Percentiles rank a stretch among this genome's conserved stretches.
Evolutionary conservation across 2,113 vertebrate genomes (phyloP).

Genomic region (Hirundichthys speculiger): DNA sequence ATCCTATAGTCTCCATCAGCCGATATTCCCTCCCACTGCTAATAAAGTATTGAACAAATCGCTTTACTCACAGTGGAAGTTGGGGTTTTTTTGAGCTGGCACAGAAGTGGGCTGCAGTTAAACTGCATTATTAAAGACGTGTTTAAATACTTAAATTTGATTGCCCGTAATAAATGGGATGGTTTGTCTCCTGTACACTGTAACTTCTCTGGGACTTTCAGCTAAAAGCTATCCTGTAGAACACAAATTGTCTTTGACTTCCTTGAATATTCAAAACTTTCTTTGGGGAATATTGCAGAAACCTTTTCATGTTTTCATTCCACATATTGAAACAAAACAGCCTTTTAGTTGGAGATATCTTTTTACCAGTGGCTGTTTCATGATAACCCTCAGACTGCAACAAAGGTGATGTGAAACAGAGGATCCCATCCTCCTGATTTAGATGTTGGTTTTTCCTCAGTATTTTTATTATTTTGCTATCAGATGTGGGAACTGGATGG

Average conservation of each 20-base stretch:
- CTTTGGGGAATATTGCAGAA: neutral
- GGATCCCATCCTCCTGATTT: conserved; percentile 26
- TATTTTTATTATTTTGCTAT: conserved; percentile 31
- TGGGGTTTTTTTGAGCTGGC: conserved; percentile 28
- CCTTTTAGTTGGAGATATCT: conserved; percentile 20
- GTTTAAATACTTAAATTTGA: conserved; percentile 41
- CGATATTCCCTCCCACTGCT: conserved; percentile 29
- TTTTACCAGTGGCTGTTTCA: conserved; percentile 10
- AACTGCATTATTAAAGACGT: conserved; percentile 47
- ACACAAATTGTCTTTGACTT: conserved; percentile 19
- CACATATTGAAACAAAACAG: conserved; percentile 24
- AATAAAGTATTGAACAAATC: conserved; percentile 61
- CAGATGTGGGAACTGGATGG: conserved; percentile 8
- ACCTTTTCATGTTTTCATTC: conserved; percentile 26
- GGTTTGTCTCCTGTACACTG: neutral
- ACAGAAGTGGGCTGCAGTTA: conserved; percentile 27
- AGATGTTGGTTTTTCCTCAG: conserved; percentile 22
- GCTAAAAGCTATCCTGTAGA: neutral
- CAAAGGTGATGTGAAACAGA: too few relatives aligned
- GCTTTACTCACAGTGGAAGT: conserved; percentile 43
- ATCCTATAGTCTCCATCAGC: conserved; percentile 30
- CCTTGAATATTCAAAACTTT: conserved; percentile 21
- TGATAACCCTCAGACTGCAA: conserved; percentile 11
- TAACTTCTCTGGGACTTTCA: neutral
- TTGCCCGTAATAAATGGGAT: conserved; percentile 17